These are phyloP conservation scores for Rhyacophila brunnea DNA, from an alignment of 1,140 invertebrate genomes.

Conservation along the genomic window DNA sequence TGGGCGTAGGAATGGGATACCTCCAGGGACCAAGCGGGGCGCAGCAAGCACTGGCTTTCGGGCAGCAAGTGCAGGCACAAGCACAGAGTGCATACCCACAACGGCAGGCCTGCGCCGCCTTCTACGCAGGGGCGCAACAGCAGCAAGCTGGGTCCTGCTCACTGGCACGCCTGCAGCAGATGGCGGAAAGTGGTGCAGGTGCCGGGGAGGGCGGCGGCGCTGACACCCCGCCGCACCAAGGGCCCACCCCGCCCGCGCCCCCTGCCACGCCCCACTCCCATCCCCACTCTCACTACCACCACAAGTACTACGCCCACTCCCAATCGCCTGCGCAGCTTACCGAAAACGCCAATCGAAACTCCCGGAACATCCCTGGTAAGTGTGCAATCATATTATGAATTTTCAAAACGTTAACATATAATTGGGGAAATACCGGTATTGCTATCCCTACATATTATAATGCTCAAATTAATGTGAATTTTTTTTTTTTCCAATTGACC, in stretches of 20 bases:
- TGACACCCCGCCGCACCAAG: constrained; percentile 33
- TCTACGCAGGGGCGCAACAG: constrained; percentile 26
- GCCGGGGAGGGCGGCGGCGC: constrained; percentile 38
- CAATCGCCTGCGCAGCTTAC: constrained; percentile 18
- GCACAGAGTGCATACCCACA: constrained; percentile 19
- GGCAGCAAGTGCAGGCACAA: constrained; percentile 16
- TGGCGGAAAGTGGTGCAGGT: constrained; percentile 41
- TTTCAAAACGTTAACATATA: too few species aligned
- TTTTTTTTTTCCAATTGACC: too few species aligned
- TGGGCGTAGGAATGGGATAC: too few species aligned
- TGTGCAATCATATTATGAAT: too few species aligned
- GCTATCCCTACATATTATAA: too few species aligned
- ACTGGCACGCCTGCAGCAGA: constrained; percentile 53
- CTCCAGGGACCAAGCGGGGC: constrained; percentile 5
- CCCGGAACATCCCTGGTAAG: constrained; percentile 30
- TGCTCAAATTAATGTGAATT: too few species aligned
- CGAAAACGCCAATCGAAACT: constrained; percentile 18
- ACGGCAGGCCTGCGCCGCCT: constrained; percentile 33
- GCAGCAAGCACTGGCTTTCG: constrained; percentile 21
- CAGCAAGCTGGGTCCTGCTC: constrained; percentile 40
- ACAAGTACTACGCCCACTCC: constrained; percentile 17
- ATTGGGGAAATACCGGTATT: too few species aligned
- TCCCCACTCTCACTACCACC: constrained; percentile 27
- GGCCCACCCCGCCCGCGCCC: constrained; percentile 36
- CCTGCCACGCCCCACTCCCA: constrained; percentile 33